Percentiles rank a stretch among this genome's conserved stretches.
These are phyloP conservation scores for Heliconius aoede DNA, from an alignment of 2,888 invertebrate species.

Conservation along the genomic window DNA sequence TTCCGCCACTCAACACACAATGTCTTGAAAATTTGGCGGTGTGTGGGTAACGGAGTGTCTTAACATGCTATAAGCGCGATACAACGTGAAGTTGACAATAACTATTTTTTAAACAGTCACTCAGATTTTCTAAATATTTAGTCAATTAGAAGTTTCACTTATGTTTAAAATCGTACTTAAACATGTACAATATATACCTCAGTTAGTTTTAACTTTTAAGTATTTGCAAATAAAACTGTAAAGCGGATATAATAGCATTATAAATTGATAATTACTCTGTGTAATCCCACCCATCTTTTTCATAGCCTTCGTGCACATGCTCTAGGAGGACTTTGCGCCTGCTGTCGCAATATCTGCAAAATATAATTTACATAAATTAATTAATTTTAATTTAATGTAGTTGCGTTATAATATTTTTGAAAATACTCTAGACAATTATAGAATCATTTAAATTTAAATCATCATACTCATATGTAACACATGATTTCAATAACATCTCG, in stretches of 20 bases:
- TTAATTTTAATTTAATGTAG: too few species aligned
- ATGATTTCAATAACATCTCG: too few species aligned
- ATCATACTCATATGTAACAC: too few species aligned
- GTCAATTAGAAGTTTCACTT: not conserved
- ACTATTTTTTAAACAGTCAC: not conserved
- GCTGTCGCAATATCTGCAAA: constrained; percentile 97
- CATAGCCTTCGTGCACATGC: constrained; percentile 99
- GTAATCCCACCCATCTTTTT: constrained; percentile 99
- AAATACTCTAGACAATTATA: too few species aligned
- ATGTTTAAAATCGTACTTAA: constrained; percentile 18
- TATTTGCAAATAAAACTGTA: constrained; percentile 24
- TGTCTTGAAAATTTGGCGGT: too few species aligned
- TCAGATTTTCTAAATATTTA: constrained; percentile 1
- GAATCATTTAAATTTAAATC: too few species aligned
- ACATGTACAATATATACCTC: constrained; percentile 30
- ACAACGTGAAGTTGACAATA: not conserved
- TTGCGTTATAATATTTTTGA: too few species aligned
- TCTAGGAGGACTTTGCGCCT: constrained; percentile 97
- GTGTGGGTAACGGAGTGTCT: too few species aligned
- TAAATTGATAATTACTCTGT: constrained; percentile 86
- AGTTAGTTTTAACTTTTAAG: constrained; percentile 4
- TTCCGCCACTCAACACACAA: not conserved
- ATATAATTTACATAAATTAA: too few species aligned
- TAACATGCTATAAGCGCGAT: not conserved
- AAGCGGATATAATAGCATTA: constrained; percentile 24